A percentile compares a stretch with the other conserved stretches of the same genome.
phyloP scores from a whole-genome alignment of 2,113 vertebrate genomes.

The Copsychus sechellarum region DNA sequence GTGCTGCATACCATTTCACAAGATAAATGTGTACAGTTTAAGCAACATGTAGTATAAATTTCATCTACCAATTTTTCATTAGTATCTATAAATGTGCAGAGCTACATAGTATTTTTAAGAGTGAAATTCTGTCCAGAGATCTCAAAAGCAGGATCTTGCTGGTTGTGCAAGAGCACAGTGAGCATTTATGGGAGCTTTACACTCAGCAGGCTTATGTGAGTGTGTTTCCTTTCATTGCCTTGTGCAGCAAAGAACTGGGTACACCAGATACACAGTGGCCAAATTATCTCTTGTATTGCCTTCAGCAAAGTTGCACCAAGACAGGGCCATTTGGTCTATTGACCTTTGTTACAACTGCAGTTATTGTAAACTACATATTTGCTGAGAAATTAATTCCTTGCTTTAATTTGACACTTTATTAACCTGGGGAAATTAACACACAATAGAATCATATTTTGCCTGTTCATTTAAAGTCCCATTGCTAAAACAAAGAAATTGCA shows the following conservation, averaged over 20 bases:
- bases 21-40: background rate
- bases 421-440: background rate
- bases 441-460: background rate
- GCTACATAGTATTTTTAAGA: background rate
- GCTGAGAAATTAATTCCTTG: background rate
- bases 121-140: background rate
- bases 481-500: background rate
- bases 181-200: background rate
- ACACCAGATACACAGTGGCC: background rate
- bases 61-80: background rate
- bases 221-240: background rate
- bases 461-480: background rate
- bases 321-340: background rate
- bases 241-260: background rate
- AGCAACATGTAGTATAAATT: background rate
- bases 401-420: constrained; percentile 1
- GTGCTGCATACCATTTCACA: background rate
- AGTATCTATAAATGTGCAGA: background rate
- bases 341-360: background rate
- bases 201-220: fast-evolving
- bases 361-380: background rate
- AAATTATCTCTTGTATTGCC: background rate
- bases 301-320: background rate
- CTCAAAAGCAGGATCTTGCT: background rate
- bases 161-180: background rate